Evolutionary conservation across 2,888 invertebrate genomes (phyloP), one percentile per base, ranked within the genome.

Genomic region (Apodemia zela): DNA sequence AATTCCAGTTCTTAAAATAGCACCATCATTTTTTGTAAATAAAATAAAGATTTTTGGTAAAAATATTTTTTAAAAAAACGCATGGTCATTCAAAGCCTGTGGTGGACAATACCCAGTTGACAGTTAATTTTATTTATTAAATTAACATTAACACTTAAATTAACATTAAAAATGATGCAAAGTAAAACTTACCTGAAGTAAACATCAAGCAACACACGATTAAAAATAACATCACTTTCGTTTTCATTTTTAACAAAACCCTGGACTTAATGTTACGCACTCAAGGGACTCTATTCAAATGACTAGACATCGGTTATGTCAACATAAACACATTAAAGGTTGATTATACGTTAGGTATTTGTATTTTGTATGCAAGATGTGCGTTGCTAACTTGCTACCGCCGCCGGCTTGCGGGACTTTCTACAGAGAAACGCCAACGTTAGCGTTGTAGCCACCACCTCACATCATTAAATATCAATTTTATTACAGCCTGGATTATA

Each of bases 401-500:
- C 81, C 77, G 83, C 86, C 82, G 80, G 75, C 80, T 84, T 83
- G 83, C 84, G 85, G 87, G 84, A 90, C 92, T 92, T 92, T 92
- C 92, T 92, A 86, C 78, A 83, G 80, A 81, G 92, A 92, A 91
- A 92, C 86, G 88, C 85, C 82, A 81, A 84, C 80, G 80, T 77
- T 77, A 75, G 72, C 76, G 74, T 76, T 71, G 72, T 71, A 75
- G 75, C 77, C 77, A 79, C 79, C 73, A 79, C 77, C 75, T 73
- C 75, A 73, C 75, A 73, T 71, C 77, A 73, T 73, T 75, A 76
- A 80, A 78, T 75, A 73, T 69, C 73, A 75, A 81, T 79, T 73
- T 78, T 74, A 75, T 79, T 80, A 4, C 38, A 38, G 38, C 3
- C 3, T 15, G 38, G n/a, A n/a, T 38, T 13, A 38, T 15, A 38